phyloP scores from a whole-genome alignment of 2,888 invertebrate genomes.

The Chironomus riparius region DNA sequence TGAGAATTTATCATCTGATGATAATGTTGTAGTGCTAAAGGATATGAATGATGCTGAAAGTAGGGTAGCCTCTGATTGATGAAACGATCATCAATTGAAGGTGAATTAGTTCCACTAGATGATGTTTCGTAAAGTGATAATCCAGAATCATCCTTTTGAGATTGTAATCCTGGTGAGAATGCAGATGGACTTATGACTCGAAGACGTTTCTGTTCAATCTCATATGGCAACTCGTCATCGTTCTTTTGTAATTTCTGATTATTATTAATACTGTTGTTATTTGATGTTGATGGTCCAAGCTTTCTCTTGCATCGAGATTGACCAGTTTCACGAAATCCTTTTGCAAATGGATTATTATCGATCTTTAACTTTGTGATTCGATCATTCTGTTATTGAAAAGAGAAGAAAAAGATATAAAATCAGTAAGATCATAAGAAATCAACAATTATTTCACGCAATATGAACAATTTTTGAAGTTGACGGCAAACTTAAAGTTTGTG shows the following conservation, averaged over 20 bases:
- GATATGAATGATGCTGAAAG: conserved; percentile 23
- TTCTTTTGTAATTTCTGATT: background rate
- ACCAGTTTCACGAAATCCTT: conserved; percentile 84
- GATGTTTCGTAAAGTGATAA: conserved; percentile 29
- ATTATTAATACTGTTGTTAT: background rate
- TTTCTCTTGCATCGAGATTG: conserved; percentile 65
- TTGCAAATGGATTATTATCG: conserved; percentile 88
- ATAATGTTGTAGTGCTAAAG: conserved; percentile 22
- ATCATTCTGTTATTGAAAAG: conserved; percentile 53
- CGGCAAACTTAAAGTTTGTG: background rate
- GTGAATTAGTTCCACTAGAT: conserved; percentile 33
- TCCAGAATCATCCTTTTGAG: conserved; percentile 34
- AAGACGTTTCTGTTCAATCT: conserved; percentile 34
- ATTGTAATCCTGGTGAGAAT: conserved; percentile 30
- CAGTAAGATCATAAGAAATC: no score
- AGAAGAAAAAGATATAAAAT: background rate
- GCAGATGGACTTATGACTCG: conserved; percentile 34
- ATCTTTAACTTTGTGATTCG: conserved; percentile 85
- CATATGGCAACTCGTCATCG: background rate
- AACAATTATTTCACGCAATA: background rate
- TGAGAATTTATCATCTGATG: conserved; percentile 23
- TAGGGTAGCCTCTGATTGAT: conserved; percentile 16
- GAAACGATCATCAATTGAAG: conserved; percentile 27
- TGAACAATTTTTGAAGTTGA: background rate
- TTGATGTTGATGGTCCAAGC: conserved; percentile 37